Percentiles rank a stretch among this genome's conserved stretches.
Evolutionary conservation across 2,113 vertebrate species (phyloP).

Genomic region (Carlito syrichta): DNA sequence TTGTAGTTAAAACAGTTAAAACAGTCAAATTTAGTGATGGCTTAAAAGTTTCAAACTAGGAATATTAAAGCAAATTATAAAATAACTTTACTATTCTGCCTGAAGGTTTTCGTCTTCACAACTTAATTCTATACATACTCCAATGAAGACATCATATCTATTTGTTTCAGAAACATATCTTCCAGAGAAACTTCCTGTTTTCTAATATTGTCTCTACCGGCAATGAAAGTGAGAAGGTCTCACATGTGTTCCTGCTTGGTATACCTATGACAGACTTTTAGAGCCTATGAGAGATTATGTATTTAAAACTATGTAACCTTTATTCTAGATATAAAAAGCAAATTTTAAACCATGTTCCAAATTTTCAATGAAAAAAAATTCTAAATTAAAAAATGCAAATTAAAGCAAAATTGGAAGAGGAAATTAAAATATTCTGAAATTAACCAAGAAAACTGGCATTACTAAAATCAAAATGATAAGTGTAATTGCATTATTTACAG

Average conservation of each 20-base stretch:
- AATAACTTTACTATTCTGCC: background rate
- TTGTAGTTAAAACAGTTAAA: background rate
- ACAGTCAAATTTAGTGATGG: background rate
- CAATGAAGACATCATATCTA: background rate
- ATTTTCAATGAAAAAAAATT: background rate
- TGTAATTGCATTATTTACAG: conserved; percentile 11
- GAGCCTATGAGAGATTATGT: background rate
- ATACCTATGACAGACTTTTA: background rate
- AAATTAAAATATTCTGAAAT: conserved; percentile 46
- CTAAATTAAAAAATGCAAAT: conserved; percentile 36
- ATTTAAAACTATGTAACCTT: background rate
- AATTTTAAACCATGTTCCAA: background rate
- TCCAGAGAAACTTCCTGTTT: background rate
- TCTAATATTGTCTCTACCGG: background rate
- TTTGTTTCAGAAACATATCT: conserved; percentile 3
- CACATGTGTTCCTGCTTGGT: background rate
- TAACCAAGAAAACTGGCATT: background rate
- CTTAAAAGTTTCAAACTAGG: conserved; percentile 8
- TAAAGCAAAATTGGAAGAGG: conserved; percentile 21
- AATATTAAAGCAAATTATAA: conserved; percentile 40
- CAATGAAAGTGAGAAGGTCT: background rate
- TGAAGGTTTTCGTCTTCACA: background rate
- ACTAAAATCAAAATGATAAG: background rate
- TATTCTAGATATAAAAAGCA: conserved; percentile 23
- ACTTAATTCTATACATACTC: conserved; percentile 10